These are phyloP conservation scores for Balaeniceps rex DNA, from an alignment of 2,113 vertebrate species.

Conservation along the genomic window DNA sequence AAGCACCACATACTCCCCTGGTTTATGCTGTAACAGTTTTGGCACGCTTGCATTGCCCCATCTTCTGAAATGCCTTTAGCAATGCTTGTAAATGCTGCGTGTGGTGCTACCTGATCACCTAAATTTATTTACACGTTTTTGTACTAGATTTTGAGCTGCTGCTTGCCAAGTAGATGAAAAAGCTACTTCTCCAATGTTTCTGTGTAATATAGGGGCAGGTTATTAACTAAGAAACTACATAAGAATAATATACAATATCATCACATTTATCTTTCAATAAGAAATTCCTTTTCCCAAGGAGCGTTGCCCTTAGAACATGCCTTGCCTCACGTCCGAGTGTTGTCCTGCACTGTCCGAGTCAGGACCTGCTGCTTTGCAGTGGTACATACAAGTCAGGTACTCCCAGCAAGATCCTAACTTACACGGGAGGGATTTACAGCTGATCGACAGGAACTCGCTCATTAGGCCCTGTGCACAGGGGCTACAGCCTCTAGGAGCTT, in stretches of 20 bases:
- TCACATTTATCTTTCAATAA: not conserved
- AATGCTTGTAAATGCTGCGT: not conserved
- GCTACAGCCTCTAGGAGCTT: not conserved
- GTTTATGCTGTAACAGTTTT: not conserved
- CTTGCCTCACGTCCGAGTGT: not conserved
- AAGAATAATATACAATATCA: not conserved
- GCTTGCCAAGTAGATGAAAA: not conserved
- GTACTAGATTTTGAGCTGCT: too few species aligned
- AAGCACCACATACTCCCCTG: not conserved
- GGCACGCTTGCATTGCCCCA: not conserved
- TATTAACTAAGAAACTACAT: not conserved
- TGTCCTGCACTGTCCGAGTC: not conserved
- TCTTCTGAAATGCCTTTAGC: not conserved
- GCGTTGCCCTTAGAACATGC: not conserved
- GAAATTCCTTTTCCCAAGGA: not conserved
- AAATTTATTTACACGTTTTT: not conserved
- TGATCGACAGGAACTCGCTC: not conserved
- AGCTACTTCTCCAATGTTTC: not conserved
- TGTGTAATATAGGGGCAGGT: not conserved
- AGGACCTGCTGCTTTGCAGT: not conserved
- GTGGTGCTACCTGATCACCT: too few species aligned
- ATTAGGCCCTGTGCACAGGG: not conserved
- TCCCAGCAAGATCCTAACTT: not conserved
- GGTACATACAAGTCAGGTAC: fast-evolving
- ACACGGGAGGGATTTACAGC: not conserved